A percentile compares a stretch with the other conserved stretches of the same genome.
phyloP scores from a whole-genome alignment of 2,888 invertebrate genomes.

The Acrocyrtus sp. region DNA sequence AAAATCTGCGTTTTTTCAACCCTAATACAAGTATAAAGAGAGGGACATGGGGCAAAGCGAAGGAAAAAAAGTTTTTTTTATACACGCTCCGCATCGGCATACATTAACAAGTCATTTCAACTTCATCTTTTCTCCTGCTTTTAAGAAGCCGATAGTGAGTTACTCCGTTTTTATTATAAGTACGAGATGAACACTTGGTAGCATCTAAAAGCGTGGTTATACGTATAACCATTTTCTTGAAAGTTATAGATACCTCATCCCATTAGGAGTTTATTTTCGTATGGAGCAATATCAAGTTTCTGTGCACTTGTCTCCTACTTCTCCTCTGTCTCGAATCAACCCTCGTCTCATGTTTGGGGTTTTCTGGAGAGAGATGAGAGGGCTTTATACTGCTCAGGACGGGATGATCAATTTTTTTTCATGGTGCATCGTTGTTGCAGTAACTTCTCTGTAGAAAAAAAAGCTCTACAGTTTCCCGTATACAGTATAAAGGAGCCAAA shows the following conservation, averaged over 20 bases:
- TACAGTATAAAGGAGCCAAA: background rate
- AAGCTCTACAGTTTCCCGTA: background rate
- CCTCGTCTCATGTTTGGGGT: slow-evolving; percentile 36
- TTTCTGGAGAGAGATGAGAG: slow-evolving; percentile 38
- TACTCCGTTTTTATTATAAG: too few species aligned
- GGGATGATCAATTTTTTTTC: slow-evolving; percentile 3
- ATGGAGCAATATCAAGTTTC: too few species aligned
- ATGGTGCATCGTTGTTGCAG: too few species aligned
- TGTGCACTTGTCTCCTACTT: slow-evolving; percentile 32
- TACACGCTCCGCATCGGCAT: too few species aligned
- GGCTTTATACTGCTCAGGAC: background rate
- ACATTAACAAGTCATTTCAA: background rate
- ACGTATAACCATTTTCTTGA: background rate
- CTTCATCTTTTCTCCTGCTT: too few species aligned
- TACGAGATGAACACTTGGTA: too few species aligned
- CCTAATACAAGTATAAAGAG: too few species aligned
- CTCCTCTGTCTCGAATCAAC: slow-evolving; percentile 46
- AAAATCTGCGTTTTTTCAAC: too few species aligned
- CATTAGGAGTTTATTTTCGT: background rate
- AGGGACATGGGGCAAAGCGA: too few species aligned
- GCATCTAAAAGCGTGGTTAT: background rate
- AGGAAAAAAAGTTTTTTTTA: too few species aligned
- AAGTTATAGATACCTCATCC: background rate
- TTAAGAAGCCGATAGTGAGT: background rate
- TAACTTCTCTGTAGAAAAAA: background rate